phyloP scores from a whole-genome alignment of 2,888 invertebrate species.

The Latrodectus hesperus region DNA sequence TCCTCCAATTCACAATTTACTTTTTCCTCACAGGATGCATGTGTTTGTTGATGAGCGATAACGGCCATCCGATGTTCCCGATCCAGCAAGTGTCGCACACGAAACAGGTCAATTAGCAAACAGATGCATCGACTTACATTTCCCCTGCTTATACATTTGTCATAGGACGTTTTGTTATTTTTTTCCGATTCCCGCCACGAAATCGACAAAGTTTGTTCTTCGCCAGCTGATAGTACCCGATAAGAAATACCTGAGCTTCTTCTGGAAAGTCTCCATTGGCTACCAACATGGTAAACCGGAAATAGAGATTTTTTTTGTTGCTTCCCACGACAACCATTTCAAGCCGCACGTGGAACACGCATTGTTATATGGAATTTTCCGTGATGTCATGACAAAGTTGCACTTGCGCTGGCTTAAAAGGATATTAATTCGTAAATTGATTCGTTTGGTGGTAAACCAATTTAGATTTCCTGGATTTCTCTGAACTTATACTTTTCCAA shows the following conservation, averaged over 20 bases:
- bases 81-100: background rate
- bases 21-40: constrained; percentile 2
- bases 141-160: background rate
- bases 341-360: background rate
- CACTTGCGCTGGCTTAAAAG: background rate
- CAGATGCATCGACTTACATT: background rate
- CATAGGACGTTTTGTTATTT: background rate
- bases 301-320: background rate
- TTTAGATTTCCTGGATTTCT: too few species aligned
- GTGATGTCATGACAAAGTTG: background rate
- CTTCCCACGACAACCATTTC: background rate
- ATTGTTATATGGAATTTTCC: background rate
- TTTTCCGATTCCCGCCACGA: background rate
- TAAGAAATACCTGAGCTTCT: constrained; percentile 15
- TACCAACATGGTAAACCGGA: constrained; percentile 13
- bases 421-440: background rate
- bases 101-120: constrained; percentile 10
- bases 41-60: constrained; percentile 10
- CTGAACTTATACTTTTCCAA: too few species aligned
- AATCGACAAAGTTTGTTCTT: constrained; percentile 10
- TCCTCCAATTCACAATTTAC: too few species aligned
- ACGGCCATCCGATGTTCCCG: background rate
- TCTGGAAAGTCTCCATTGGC: background rate
- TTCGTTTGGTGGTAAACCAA: too few species aligned
- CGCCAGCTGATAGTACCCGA: constrained; percentile 47